Base-by-base conservation (phyloP, 2,113 vertebrate genomes). In the Laticauda colubrina region DNA sequence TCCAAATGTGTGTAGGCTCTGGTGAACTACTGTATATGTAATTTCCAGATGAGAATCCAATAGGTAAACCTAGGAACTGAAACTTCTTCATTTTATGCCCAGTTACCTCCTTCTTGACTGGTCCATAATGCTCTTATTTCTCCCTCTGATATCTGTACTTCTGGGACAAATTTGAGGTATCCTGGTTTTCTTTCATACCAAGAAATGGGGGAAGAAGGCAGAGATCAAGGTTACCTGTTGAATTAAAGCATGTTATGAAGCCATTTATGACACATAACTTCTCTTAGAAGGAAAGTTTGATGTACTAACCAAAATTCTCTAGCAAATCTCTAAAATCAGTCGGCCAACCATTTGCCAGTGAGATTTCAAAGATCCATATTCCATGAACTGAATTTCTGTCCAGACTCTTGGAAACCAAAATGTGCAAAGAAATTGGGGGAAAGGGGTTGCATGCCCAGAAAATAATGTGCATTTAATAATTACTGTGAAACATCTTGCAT, bases 401-500 rank as follows among this genome's bases (percentile, higher is more conserved):
- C 20, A 93, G 69, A 2, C 51, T 39, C 92, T 23, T 94, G 3
- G 3, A 91, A 1, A 7, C 23, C 15, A 90, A 94, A 81, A 2
- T 89, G 0, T 3, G 11, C 34, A 89, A 94, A 81, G 75, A 81
- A 81, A 43, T 81, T 81, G n/a, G 75, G 75, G 75, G 18, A 81
- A 43, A 12, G 14, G 54, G 0, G 86, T 89, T 85, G 90, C 39
- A 34, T n/a, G 91, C 3, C 0, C 55, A 91, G 87, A 94, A 91
- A 91, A 48, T 48, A 90, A 18, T 87, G 10, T 94, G 93, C 59
- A 45, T 43, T 0, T 55, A 0, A 94, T 91, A 89, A 96, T 34
- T 9, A 86, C 1, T 0, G 0, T 8, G 34, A 87, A 90, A 91
- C 0, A 92, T 93, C 39, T 89, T 55, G 10, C 4, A 91, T 90